phyloP scores from a whole-genome alignment of 2,888 invertebrate species.

The Yponomeuta sedellus region DNA sequence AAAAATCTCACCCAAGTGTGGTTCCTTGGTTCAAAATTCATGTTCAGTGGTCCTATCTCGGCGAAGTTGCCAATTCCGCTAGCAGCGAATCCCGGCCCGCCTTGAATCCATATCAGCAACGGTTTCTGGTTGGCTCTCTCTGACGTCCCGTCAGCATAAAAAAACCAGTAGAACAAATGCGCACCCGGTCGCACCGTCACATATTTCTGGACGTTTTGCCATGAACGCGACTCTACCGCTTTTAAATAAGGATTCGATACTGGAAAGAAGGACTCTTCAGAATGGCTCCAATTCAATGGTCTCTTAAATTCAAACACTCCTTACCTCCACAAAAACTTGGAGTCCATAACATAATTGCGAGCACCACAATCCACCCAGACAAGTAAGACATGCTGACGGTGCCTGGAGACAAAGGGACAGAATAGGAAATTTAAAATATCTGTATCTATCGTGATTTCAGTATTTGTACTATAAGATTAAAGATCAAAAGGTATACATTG shows the following conservation, averaged over 20 bases:
- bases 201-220: constrained; percentile 80
- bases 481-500: too few species aligned
- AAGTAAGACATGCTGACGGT: constrained; percentile 25
- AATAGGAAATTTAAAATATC: too few species aligned
- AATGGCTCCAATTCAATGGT: background rate
- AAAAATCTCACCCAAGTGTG: constrained; percentile 82
- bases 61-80: constrained; percentile 92
- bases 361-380: constrained; percentile 28
- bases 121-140: constrained; percentile 77
- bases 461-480: too few species aligned
- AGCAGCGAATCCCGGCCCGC: constrained; percentile 90
- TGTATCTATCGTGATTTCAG: too few species aligned
- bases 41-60: constrained; percentile 86
- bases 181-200: constrained; percentile 84
- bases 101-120: constrained; percentile 91
- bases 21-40: constrained; percentile 79
- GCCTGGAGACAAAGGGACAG: too few species aligned
- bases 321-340: constrained; percentile 17
- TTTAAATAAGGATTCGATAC: constrained; percentile 46
- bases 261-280: constrained; percentile 13
- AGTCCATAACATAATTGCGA: constrained; percentile 16
- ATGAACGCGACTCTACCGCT: constrained; percentile 35
- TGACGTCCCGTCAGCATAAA: constrained; percentile 81
- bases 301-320: constrained; percentile 2
- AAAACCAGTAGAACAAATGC: constrained; percentile 93